A percentile compares a stretch with the other conserved stretches of the same genome.
Conservation (phyloP, 2,113 vertebrate species). For the Balaeniceps rex region DNA sequence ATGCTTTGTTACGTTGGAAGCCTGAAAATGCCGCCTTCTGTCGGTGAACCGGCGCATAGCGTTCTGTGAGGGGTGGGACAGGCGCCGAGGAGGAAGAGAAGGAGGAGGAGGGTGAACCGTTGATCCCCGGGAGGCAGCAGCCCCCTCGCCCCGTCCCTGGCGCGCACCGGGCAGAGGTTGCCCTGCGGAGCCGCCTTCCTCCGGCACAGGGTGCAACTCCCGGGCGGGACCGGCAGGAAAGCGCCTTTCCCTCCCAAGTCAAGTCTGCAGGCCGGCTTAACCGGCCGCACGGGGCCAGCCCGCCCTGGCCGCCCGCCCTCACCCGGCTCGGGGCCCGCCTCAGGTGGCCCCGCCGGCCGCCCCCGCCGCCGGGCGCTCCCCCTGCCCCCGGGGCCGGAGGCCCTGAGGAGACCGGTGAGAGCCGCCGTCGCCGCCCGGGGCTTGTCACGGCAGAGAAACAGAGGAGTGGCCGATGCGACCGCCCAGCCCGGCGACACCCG, state of each 20-base stretch:
- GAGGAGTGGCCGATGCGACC: no score
- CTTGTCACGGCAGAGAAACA: fast-evolving
- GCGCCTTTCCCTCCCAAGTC: no score
- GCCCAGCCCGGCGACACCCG: no score
- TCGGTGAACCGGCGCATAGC: fast-evolving
- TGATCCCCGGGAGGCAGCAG: no score
- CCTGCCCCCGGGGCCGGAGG: no score
- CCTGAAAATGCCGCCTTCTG: not conserved
- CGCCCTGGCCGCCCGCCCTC: not conserved
- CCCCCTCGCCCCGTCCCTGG: no score
- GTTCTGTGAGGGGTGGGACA: no score
- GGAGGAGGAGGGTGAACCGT: fast-evolving
- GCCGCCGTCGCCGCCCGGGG: no score
- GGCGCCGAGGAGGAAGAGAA: not conserved
- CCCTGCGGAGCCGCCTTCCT: not conserved
- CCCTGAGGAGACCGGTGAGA: not conserved
- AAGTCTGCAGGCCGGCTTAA: fast-evolving
- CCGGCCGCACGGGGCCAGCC: no score
- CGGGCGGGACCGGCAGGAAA: not conserved
- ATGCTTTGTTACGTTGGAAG: not conserved
- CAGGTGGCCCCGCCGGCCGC: no score
- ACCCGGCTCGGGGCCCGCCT: not conserved
- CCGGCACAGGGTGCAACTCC: fast-evolving
- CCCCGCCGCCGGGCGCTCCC: no score
- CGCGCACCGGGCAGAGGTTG: no score